Evolutionary conservation across 92 coral and sea anemone species (phyloP).

Genomic region (Phenganax subtilis): DNA sequence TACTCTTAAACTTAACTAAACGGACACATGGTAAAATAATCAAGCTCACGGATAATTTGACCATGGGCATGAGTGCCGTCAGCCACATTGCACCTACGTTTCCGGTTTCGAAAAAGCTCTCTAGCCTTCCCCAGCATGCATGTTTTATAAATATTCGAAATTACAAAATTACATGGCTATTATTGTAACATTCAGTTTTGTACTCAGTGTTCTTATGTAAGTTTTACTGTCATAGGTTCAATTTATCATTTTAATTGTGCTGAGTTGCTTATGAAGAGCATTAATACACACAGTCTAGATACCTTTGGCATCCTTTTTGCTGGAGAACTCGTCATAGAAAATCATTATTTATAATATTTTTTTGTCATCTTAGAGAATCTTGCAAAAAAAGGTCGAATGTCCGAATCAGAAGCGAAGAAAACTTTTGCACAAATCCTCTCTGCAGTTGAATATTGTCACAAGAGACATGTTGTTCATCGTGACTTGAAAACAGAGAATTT

Average conservation of each 20-base stretch:
- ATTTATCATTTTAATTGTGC: too few relatives aligned
- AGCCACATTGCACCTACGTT: constrained; percentile 13
- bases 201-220: too few relatives aligned
- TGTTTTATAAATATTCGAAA: neutral
- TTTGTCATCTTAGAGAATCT: constrained; percentile 57
- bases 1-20: neutral
- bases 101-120: neutral
- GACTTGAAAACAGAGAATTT: constrained; percentile 97
- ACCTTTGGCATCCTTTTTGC: too few relatives aligned
- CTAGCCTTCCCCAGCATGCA: neutral
- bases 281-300: too few relatives aligned
- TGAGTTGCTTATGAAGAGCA: too few relatives aligned
- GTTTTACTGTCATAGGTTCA: too few relatives aligned
- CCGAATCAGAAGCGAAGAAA: constrained; percentile 93
- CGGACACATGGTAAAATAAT: neutral
- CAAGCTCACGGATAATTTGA: neutral
- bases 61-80: neutral
- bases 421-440: constrained; percentile 93
- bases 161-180: too few relatives aligned
- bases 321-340: too few relatives aligned
- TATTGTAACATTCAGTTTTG: too few relatives aligned
- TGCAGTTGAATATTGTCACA: constrained; percentile 96
- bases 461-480: constrained; percentile 92
- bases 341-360: neutral
- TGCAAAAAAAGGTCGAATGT: constrained; percentile 75